A percentile compares a stretch with the other conserved stretches of the same genome.
Conservation (phyloP, 2,797 vertebrate species). For the Caiman crocodilus region DNA sequence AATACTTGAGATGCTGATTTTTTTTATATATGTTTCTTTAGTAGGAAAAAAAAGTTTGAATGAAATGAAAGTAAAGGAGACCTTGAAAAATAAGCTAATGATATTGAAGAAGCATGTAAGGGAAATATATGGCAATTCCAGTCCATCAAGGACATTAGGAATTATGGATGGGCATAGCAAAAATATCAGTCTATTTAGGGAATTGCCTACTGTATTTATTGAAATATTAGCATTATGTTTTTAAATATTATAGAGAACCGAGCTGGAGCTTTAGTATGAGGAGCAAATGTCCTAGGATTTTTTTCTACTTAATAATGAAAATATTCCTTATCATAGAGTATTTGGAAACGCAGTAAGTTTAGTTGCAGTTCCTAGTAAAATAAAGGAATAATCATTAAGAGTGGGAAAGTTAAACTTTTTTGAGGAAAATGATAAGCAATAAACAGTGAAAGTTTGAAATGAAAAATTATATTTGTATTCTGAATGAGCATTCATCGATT, state of each 20-base stretch:
- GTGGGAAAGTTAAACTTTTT: not conserved
- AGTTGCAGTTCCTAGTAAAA: not conserved
- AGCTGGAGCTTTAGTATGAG: not conserved
- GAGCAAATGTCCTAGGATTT: no score
- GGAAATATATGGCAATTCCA: not conserved
- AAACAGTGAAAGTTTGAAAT: not conserved
- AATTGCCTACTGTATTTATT: not conserved
- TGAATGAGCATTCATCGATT: fast-evolving
- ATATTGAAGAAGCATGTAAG: not conserved
- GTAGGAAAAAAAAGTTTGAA: not conserved
- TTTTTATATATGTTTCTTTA: not conserved
- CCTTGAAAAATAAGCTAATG: not conserved
- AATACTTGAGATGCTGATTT: not conserved
- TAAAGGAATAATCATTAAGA: not conserved
- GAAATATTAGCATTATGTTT: not conserved
- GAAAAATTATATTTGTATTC: not conserved
- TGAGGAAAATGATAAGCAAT: not conserved
- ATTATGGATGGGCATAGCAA: not conserved
- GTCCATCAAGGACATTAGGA: not conserved
- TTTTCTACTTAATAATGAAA: not conserved
- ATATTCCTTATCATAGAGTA: not conserved
- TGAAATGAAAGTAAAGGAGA: fast-evolving
- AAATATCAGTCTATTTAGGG: not conserved
- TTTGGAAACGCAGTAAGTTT: not conserved
- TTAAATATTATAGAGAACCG: not conserved